Conservation (phyloP, 2,113 vertebrate species). For the Craseonycteris thonglongyai region DNA sequence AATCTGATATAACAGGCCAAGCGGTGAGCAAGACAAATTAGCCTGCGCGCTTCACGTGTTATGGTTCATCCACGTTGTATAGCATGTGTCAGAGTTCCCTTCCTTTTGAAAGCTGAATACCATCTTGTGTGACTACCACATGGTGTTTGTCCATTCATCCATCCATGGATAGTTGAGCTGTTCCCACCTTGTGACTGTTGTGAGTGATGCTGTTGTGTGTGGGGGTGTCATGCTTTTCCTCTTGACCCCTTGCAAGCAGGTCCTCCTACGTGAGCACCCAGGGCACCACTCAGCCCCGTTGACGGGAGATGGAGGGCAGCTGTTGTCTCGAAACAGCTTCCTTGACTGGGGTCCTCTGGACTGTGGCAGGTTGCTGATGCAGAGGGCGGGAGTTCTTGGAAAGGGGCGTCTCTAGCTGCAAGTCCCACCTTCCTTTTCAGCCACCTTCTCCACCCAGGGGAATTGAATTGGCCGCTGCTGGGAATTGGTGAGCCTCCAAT, state of each 20-base stretch:
- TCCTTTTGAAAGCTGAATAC: not conserved
- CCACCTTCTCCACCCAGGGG: not conserved
- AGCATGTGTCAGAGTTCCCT: too few relatives aligned
- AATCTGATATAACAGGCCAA: too few relatives aligned
- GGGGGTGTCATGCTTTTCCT: not conserved
- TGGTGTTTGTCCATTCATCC: not conserved
- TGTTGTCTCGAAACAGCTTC: not conserved
- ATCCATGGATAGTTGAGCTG: too few relatives aligned
- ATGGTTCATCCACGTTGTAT: too few relatives aligned
- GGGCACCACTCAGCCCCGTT: not conserved
- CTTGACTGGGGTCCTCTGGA: not conserved
- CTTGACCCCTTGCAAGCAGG: not conserved
- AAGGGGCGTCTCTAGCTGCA: not conserved
- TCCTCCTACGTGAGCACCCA: not conserved
- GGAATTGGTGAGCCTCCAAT: not conserved
- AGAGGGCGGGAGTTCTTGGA: slow-evolving; percentile 12
- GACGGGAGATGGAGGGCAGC: not conserved
- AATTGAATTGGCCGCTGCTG: not conserved
- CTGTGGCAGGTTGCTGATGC: not conserved
- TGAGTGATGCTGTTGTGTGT: not conserved
- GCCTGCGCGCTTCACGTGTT: too few relatives aligned
- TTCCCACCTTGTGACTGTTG: not conserved
- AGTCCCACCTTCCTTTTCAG: not conserved
- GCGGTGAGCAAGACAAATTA: too few relatives aligned
- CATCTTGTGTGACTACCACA: not conserved